Percentiles rank a stretch among this genome's conserved stretches.
Evolutionary conservation across 2,113 vertebrate species (phyloP).

Genomic region (Odocoileus hemionus): DNA sequence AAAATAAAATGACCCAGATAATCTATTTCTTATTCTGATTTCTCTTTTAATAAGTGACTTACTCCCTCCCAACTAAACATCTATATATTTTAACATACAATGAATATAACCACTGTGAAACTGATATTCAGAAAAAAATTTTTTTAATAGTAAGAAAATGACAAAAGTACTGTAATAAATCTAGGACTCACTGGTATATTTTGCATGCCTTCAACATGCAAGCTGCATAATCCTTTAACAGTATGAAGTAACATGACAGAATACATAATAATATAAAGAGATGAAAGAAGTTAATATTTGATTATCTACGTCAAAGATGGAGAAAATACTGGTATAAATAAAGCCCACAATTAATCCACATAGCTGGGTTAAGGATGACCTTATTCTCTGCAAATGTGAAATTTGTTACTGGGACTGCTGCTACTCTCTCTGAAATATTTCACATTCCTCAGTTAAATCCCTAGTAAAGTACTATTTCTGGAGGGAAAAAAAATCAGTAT

Average conservation of each 20-base stretch:
- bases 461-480: neutral
- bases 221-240: slow-evolving; percentile 19
- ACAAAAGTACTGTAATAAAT: neutral
- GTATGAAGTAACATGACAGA: neutral
- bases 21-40: slow-evolving; percentile 17
- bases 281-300: slow-evolving; percentile 8
- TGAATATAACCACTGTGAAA: neutral
- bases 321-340: neutral
- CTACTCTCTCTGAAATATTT: slow-evolving; percentile 4
- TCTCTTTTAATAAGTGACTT: slow-evolving; percentile 30
- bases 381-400: slow-evolving; percentile 9
- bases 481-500: neutral
- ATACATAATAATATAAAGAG: slow-evolving; percentile 9
- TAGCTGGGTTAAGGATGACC: neutral
- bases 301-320: slow-evolving; percentile 5
- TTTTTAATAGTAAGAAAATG: slow-evolving; percentile 37
- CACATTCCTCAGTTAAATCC: neutral
- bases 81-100: slow-evolving; percentile 11
- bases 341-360: slow-evolving; percentile 12
- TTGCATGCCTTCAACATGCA: neutral
- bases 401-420: neutral
- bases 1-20: slow-evolving; percentile 34
- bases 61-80: neutral
- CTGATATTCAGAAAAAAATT: neutral
- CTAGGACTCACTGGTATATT: neutral